phyloP scores from a whole-genome alignment of 2,113 vertebrate species.

The Meriones unguiculatus region DNA sequence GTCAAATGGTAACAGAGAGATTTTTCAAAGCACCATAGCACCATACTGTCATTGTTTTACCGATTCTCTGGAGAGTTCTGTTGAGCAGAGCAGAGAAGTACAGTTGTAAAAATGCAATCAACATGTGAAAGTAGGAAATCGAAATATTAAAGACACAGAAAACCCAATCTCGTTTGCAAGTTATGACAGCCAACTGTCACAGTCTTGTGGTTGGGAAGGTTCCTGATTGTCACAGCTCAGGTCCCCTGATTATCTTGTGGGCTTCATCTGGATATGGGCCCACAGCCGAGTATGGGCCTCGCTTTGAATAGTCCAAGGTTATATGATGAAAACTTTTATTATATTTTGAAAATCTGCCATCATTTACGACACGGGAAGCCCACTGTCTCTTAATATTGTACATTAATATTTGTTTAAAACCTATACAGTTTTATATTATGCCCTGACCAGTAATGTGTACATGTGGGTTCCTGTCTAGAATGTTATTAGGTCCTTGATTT shows the following conservation, averaged over 20 bases:
- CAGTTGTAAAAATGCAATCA: neutral
- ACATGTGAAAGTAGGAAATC: neutral
- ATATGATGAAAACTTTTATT: constrained; percentile 14
- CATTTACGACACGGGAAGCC: constrained; percentile 28
- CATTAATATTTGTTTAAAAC: constrained; percentile 57
- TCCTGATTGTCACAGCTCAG: neutral
- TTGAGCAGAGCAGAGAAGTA: neutral
- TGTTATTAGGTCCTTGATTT: constrained; percentile 72
- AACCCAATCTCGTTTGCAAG: constrained; percentile 5
- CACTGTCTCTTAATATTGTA: neutral
- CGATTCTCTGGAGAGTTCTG: neutral
- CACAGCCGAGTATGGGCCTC: neutral
- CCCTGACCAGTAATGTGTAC: neutral
- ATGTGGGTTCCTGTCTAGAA: constrained; percentile 40
- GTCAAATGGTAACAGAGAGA: neutral
- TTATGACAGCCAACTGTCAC: neutral
- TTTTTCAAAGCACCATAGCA: neutral
- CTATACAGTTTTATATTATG: neutral
- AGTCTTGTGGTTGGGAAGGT: neutral
- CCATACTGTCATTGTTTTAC: neutral
- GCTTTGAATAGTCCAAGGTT: neutral
- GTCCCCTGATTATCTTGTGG: neutral
- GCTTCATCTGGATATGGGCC: neutral
- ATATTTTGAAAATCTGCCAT: constrained; percentile 10
- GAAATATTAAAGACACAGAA: neutral